phyloP scores from a whole-genome alignment of 2,888 invertebrate species.

The Mythimna loreyi region DNA sequence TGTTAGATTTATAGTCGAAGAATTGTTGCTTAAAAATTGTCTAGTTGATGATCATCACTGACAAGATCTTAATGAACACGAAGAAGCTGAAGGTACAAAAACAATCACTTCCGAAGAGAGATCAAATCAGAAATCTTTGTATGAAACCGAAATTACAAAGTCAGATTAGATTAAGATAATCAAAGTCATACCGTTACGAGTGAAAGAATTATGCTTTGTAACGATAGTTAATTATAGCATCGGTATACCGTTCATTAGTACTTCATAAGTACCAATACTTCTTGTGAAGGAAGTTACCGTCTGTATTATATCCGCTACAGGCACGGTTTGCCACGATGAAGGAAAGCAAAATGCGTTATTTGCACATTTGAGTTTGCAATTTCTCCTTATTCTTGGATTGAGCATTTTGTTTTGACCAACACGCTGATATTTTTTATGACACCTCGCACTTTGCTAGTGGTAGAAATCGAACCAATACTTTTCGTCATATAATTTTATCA shows the following conservation, averaged over 20 bases:
- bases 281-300: slow-evolving; percentile 64
- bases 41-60: slow-evolving; percentile 6
- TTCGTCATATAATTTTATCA: background rate
- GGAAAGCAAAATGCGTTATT: slow-evolving; percentile 55
- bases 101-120: slow-evolving; percentile 40
- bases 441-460: background rate
- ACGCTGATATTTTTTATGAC: slow-evolving; percentile 1
- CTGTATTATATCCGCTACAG: slow-evolving; percentile 64
- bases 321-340: slow-evolving; percentile 42
- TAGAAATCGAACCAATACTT: background rate
- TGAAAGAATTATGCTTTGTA: slow-evolving; percentile 70
- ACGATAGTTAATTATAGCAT: slow-evolving; percentile 71
- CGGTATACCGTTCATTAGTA: slow-evolving; percentile 48
- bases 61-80: slow-evolving; percentile 11
- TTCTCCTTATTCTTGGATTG: slow-evolving; percentile 32
- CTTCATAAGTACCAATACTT: slow-evolving; percentile 56
- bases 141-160: slow-evolving; percentile 55
- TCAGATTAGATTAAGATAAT: slow-evolving; percentile 54
- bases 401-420: background rate
- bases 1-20: background rate
- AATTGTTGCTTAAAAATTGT: background rate
- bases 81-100: slow-evolving; percentile 27
- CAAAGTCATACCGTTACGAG: slow-evolving; percentile 53
- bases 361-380: slow-evolving; percentile 50
- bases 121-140: slow-evolving; percentile 61